Evolutionary conservation across 2,113 vertebrate species (phyloP).

Genomic region (Melanotaenia duboulayi): DNA sequence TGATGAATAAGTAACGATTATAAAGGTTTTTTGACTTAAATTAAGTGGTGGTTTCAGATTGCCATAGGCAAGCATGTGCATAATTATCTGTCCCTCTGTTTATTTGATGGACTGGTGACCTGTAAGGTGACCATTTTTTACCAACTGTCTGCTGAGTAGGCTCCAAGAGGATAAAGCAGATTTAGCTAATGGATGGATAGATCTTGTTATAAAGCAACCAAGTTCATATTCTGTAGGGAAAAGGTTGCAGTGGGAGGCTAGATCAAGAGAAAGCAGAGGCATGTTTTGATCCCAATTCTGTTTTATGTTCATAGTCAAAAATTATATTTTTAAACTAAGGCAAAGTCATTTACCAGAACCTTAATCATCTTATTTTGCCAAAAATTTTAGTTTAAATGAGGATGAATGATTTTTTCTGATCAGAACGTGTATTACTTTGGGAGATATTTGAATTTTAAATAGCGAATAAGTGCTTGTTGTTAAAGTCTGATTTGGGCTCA

Average conservation of each 20-base stretch:
- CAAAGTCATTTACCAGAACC: not conserved
- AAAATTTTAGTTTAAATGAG: too few species aligned
- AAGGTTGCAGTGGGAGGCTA: not conserved
- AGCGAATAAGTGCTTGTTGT: too few species aligned
- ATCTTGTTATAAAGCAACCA: not conserved
- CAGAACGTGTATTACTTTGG: too few species aligned
- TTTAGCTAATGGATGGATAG: not conserved
- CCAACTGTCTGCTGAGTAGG: too few species aligned
- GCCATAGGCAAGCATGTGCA: not conserved
- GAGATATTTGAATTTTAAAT: too few species aligned
- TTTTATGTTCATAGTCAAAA: not conserved
- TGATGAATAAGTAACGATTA: not conserved
- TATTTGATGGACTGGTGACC: not conserved
- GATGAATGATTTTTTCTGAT: too few species aligned
- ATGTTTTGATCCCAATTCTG: not conserved
- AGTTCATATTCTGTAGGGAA: not conserved
- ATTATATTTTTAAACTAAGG: not conserved
- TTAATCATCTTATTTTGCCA: too few species aligned
- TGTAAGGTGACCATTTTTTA: not conserved
- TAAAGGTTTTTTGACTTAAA: not conserved
- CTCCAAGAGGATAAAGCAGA: not conserved
- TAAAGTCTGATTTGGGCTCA: too few species aligned
- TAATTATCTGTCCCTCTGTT: not conserved
- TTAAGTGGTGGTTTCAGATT: not conserved
- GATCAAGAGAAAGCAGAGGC: not conserved